Percentiles rank a stretch among this genome's conserved stretches.
Evolutionary conservation across 2,113 vertebrate species (phyloP).

Genomic region (Neodon shergylaensis): DNA sequence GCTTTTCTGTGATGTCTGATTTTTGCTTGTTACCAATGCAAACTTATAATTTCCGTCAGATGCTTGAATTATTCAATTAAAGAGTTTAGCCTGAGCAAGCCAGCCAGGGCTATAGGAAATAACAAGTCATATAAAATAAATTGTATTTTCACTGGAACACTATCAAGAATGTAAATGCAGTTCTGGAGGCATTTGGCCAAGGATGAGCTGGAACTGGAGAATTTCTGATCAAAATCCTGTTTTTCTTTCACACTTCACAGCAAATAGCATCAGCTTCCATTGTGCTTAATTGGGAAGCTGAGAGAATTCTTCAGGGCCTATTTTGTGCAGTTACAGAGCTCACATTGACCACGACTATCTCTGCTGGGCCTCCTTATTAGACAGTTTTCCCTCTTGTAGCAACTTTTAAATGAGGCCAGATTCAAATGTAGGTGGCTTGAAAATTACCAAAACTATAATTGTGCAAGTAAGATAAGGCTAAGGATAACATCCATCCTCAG

Average conservation of each 20-base stretch:
- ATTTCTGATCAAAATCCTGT: constrained; percentile 36
- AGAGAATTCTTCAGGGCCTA: not conserved
- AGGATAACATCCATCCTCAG: not conserved
- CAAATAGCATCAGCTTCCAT: not conserved
- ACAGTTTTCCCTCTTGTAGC: not conserved
- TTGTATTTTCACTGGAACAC: constrained; percentile 50
- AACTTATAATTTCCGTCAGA: constrained; percentile 58
- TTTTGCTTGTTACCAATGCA: constrained; percentile 45
- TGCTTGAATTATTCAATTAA: constrained; percentile 72
- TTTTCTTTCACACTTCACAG: not conserved
- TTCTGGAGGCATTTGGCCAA: not conserved
- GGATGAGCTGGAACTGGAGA: not conserved
- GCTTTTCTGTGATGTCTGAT: constrained; percentile 1
- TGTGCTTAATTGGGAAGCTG: constrained; percentile 9
- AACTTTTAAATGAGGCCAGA: not conserved
- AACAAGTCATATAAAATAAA: constrained; percentile 56
- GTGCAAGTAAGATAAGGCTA: not conserved
- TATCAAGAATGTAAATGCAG: constrained; percentile 43
- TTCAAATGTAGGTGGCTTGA: constrained; percentile 20
- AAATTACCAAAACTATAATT: constrained; percentile 3
- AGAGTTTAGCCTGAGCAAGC: constrained; percentile 41
- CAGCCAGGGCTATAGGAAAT: constrained; percentile 57
- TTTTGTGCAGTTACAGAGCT: constrained; percentile 12
- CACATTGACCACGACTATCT: not conserved
- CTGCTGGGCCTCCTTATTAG: not conserved